phyloP scores from a whole-genome alignment of 2,113 vertebrate genomes.

The Clarias macrocephalus region DNA sequence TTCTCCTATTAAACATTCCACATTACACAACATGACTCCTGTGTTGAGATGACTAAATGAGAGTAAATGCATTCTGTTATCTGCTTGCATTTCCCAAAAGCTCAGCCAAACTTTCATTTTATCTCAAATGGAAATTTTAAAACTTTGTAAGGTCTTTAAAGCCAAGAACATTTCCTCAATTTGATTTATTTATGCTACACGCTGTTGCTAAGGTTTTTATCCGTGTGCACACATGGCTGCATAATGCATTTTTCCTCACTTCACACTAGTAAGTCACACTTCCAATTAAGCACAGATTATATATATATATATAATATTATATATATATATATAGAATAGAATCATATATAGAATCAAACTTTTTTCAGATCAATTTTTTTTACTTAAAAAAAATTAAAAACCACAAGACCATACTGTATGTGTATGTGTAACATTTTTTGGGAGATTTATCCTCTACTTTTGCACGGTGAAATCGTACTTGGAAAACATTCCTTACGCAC shows the following conservation, averaged over 20 bases:
- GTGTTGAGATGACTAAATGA: not conserved
- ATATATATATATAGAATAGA: too few species aligned
- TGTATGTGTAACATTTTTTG: not conserved
- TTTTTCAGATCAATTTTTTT: too few species aligned
- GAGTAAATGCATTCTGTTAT: conserved; percentile 32
- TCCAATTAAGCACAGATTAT: not conserved
- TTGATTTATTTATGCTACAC: not conserved
- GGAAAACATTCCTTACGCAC: too few species aligned
- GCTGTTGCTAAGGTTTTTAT: not conserved
- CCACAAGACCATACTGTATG: not conserved
- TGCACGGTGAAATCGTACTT: too few species aligned
- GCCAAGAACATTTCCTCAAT: not conserved
- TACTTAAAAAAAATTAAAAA: too few species aligned
- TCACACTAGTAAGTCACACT: not conserved
- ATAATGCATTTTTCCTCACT: not conserved
- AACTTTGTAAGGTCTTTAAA: not conserved
- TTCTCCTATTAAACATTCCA: conserved; percentile 38
- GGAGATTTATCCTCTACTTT: not conserved
- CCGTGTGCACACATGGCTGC: not conserved
- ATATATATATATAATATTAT: too few species aligned
- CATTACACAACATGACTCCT: conserved; percentile 26
- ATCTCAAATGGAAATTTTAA: not conserved
- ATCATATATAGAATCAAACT: too few species aligned
- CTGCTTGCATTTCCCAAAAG: conserved; percentile 13
- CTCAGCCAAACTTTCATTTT: not conserved